A percentile compares a stretch with the other conserved stretches of the same genome.
phyloP scores from a whole-genome alignment of 2,888 invertebrate species.

The Epinotia brunnichana region DNA sequence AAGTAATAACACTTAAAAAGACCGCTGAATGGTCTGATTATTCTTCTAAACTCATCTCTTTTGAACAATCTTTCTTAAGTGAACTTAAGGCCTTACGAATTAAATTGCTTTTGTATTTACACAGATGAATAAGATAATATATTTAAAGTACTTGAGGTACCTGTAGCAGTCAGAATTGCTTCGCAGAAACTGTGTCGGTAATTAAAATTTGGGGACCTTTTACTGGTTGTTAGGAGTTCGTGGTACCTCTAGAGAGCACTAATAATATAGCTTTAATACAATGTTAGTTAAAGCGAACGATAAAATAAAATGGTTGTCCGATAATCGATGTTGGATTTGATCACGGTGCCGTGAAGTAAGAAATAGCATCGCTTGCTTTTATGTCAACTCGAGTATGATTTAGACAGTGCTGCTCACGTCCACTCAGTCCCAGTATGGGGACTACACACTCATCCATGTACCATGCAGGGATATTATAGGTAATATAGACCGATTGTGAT shows the following conservation, averaged over 20 bases:
- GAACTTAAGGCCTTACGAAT: neutral
- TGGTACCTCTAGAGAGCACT: constrained; percentile 48
- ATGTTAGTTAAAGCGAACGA: constrained; percentile 13
- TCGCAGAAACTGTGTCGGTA: constrained; percentile 54
- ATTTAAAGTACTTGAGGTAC: constrained; percentile 24
- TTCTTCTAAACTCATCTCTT: neutral
- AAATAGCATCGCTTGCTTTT: no score
- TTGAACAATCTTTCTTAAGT: neutral
- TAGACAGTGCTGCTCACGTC: no score
- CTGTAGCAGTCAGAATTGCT: constrained; percentile 52
- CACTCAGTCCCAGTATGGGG: no score
- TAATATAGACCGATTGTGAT: no score
- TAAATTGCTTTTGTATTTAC: constrained; percentile 8
- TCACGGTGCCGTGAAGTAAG: neutral
- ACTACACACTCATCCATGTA: no score
- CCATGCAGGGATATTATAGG: no score
- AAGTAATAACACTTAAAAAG: constrained; percentile 56
- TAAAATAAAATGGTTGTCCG: neutral
- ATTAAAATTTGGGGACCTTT: constrained; percentile 65
- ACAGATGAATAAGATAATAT: neutral
- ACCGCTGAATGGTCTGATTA: constrained; percentile 47
- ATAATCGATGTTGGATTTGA: neutral
- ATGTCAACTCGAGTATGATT: no score
- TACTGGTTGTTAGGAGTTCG: constrained; percentile 56
- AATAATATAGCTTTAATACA: constrained; percentile 46